Conservation (phyloP, 1,140 invertebrate genomes). For the Vanessa atalanta region DNA sequence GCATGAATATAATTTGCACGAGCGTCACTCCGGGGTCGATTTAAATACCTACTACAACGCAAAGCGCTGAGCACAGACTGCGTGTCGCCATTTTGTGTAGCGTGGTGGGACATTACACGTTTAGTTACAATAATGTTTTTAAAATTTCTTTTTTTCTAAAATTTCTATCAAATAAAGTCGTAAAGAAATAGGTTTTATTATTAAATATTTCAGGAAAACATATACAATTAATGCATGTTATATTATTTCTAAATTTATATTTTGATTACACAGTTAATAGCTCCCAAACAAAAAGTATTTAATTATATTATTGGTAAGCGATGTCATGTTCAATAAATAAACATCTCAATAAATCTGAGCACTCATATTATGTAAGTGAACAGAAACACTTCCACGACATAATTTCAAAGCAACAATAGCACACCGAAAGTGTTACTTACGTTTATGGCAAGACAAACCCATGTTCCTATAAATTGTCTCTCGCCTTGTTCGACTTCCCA, state of each 20-base stretch:
- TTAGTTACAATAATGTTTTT: neutral
- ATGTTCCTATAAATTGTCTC: conserved; percentile 15
- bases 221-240: too few relatives aligned
- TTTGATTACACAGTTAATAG: too few relatives aligned
- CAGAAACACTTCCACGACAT: neutral
- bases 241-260: too few relatives aligned
- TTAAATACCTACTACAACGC: conserved; percentile 16
- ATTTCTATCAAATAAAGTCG: too few relatives aligned
- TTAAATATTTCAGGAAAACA: too few relatives aligned
- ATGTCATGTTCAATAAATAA: neutral
- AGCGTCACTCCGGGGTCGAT: conserved; percentile 3
- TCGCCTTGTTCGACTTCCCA: conserved; percentile 4
- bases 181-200: too few relatives aligned
- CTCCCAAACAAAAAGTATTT: too few relatives aligned
- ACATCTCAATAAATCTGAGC: neutral
- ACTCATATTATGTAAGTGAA: neutral
- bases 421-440: conserved; percentile 10
- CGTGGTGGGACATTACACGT: neutral
- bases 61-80: conserved; percentile 5
- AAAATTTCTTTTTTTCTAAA: too few relatives aligned
- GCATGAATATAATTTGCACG: conserved; percentile 4
- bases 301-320: too few relatives aligned
- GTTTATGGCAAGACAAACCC: conserved; percentile 4
- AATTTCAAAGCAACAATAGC: conserved; percentile 8
- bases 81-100: conserved; percentile 14